Conservation (phyloP, 1,140 invertebrate genomes). For the Calliopsis andreniformis region DNA sequence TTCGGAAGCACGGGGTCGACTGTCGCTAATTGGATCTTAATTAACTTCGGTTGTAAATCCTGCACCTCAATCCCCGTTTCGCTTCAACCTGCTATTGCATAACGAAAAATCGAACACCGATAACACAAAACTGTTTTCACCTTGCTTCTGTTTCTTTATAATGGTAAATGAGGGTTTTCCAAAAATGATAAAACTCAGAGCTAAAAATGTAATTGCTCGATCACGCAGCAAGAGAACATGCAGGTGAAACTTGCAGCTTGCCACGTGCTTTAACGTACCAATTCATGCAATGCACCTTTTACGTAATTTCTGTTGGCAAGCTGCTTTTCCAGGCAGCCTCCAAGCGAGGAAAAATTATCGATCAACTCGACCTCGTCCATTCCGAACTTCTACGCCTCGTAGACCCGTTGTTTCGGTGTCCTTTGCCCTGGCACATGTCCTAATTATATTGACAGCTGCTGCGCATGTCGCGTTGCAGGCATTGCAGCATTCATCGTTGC, state of each 20-base stretch:
- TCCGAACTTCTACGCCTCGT: background rate
- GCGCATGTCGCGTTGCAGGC: background rate
- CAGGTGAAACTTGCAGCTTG: constrained; percentile 2
- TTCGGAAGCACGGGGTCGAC: too few relatives aligned
- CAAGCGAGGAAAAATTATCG: background rate
- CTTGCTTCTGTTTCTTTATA: too few relatives aligned
- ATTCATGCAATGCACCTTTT: background rate
- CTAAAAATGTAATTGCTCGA: too few relatives aligned
- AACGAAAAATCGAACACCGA: background rate
- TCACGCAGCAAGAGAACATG: background rate
- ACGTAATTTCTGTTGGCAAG: background rate
- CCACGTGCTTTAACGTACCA: background rate
- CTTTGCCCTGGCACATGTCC: constrained; percentile 8
- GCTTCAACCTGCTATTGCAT: background rate
- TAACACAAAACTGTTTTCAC: too few relatives aligned
- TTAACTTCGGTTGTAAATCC: background rate
- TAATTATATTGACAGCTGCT: constrained; percentile 3
- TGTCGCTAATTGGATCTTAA: constrained; percentile 5
- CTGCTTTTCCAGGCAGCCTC: background rate
- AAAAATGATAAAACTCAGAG: too few relatives aligned
- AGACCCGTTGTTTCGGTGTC: background rate
- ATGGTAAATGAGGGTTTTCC: too few relatives aligned
- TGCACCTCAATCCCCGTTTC: too few relatives aligned
- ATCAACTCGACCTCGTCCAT: background rate
- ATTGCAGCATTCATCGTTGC: background rate